A percentile compares a stretch with the other conserved stretches of the same genome.
These are phyloP conservation scores for Etheostoma spectabile DNA, from an alignment of 2,113 vertebrate genomes.

Conservation along the genomic window DNA sequence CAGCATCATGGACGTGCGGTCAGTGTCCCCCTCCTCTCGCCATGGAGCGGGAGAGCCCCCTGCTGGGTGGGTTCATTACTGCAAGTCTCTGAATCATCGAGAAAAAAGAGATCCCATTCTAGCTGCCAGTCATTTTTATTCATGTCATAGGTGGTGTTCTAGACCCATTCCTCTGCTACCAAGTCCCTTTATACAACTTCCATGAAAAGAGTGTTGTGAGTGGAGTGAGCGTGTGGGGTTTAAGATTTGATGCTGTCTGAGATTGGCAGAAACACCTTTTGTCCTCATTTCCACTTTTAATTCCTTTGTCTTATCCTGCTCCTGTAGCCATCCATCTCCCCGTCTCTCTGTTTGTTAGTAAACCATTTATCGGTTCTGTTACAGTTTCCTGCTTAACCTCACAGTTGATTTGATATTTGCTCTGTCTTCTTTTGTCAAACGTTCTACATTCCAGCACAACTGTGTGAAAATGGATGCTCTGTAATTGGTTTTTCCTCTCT, in stretches of 20 bases:
- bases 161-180: not conserved
- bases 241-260: not conserved
- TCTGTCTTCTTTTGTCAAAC: not conserved
- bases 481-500: not conserved
- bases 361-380: not conserved
- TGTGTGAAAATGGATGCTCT: not conserved
- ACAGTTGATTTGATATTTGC: not conserved
- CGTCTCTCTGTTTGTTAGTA: not conserved
- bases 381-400: not conserved
- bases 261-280: not conserved
- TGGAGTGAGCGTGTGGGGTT: not conserved
- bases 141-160: not conserved
- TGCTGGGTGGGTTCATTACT: constrained; percentile 82
- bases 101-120: constrained; percentile 4
- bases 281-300: not conserved
- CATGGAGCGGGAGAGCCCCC: constrained; percentile 84
- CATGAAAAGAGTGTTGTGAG: not conserved
- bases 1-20: constrained; percentile 99
- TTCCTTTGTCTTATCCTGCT: not conserved
- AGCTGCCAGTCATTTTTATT: not conserved
- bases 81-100: constrained; percentile 49
- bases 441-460: constrained; percentile 4
- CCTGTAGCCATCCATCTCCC: not conserved
- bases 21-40: constrained; percentile 79
- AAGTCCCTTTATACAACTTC: not conserved